Base-by-base conservation (phyloP, 2,888 invertebrate species). In the Syritta pipiens region DNA sequence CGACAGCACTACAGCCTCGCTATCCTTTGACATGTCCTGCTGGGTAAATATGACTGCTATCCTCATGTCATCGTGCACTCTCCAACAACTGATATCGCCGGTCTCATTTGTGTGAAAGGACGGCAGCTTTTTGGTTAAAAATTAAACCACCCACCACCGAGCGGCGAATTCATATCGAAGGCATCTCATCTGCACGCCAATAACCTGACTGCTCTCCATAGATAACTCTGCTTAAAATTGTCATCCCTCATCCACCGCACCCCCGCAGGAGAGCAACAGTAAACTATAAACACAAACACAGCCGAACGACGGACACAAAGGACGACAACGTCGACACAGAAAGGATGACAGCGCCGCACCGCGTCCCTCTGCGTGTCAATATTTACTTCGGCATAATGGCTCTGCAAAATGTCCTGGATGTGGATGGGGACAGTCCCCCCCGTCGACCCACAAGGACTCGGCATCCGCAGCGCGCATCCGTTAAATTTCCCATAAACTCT, bases 241-340 rank as follows among this genome's bases (percentile, higher is more conserved):
- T 19, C 35, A 49, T 60, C 51, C 26, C 35, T 26, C 20, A 32
- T 62, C n/a, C n/a, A n/a, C n/a, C n/a, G n/a, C n/a, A n/a, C n/a
- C n/a, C n/a, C n/a, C n/a, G n/a, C n/a, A n/a, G n/a, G 60, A 4
- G 6, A 26, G 59, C 22, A 55, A 62, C 75, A 68, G 48, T 60
- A 62, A 68, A 75, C 75, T 75, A 53, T 53, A 62, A 75, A 60
- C 32, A 75, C 53, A 67, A 75, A 51, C 74, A 63, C 30, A 4
- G 22, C 14, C 17, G 24, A 20, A 26, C 24, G 22, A 53, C 32
- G 14, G 28, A 55, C 30, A 51, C 49, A 37, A 59, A 59, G 51
- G 24, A 74, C 24, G n/a, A n/a, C n/a, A n/a, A n/a, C n/a, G n/a
- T n/a, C n/a, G 20, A 28, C 32, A 51, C 35, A 59, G 19, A 55